These are phyloP conservation scores for Ploceus nigricollis DNA, from an alignment of 2,113 vertebrate species.

Conservation along the genomic window DNA sequence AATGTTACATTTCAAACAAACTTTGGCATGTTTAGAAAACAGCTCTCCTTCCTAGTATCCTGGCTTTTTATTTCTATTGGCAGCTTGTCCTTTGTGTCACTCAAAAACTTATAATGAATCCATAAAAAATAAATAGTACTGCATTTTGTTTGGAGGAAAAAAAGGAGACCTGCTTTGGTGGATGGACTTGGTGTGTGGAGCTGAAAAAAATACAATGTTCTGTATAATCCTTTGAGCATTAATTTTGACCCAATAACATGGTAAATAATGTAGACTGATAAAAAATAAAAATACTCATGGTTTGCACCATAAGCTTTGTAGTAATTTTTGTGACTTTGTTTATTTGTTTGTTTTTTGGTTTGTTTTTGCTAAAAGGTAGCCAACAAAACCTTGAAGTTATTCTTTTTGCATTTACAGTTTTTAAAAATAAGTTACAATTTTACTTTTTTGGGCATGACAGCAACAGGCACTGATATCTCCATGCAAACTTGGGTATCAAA, in stretches of 20 bases:
- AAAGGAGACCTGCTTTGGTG: not conserved
- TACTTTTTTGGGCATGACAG: constrained; percentile 18
- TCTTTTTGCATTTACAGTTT: not conserved
- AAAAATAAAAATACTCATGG: constrained; percentile 63
- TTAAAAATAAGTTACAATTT: constrained; percentile 33
- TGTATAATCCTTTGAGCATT: constrained; percentile 51
- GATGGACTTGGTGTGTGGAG: not conserved
- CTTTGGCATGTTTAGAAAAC: not conserved
- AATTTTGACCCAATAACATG: constrained; percentile 67
- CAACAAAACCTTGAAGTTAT: constrained; percentile 42
- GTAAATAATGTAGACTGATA: constrained; percentile 69
- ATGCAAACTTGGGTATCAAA: not conserved
- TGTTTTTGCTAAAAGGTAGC: constrained; percentile 60
- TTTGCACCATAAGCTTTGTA: constrained; percentile 66
- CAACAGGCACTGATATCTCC: constrained; percentile 1
- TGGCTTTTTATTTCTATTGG: constrained; percentile 32
- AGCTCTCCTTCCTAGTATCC: not conserved
- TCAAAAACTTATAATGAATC: constrained; percentile 48
- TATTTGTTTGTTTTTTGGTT: constrained; percentile 29
- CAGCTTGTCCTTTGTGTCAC: not conserved
- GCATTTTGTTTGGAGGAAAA: constrained; percentile 22
- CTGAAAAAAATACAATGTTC: constrained; percentile 37
- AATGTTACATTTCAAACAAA: constrained; percentile 9
- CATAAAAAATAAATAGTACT: constrained; percentile 18
- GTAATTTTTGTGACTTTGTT: constrained; percentile 59